Conservation (phyloP, 1,140 invertebrate species). For the Diachasmimorpha longicaudata region DNA sequence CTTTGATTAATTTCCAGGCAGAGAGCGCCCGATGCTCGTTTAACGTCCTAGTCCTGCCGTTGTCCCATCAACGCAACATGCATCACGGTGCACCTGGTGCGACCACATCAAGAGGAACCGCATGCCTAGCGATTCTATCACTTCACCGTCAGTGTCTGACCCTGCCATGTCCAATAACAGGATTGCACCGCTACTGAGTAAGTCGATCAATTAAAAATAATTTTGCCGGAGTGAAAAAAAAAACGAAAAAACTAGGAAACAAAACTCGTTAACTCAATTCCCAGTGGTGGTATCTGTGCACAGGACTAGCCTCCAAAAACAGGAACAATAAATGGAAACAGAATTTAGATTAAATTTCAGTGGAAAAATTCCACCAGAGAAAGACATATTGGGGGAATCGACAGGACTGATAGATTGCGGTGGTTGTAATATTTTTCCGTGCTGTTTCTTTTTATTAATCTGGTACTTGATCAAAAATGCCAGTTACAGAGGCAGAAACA, state of each 20-base stretch:
- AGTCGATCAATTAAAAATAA: constrained; percentile 25
- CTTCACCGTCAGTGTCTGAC: constrained; percentile 35
- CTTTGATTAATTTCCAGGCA: constrained; percentile 29
- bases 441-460: background rate
- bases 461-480: background rate
- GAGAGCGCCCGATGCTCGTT: constrained; percentile 39
- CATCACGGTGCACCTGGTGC: constrained; percentile 41
- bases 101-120: background rate
- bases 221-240: constrained; percentile 15
- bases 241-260: background rate
- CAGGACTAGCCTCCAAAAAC: background rate
- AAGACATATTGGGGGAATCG: constrained; percentile 16
- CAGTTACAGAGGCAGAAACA: constrained; percentile 13
- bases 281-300: background rate
- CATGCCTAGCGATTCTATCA: constrained; percentile 8
- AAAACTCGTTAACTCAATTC: background rate
- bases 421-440: background rate
- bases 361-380: background rate
- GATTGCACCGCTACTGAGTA: constrained; percentile 43
- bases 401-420: background rate
- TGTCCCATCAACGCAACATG: constrained; percentile 48
- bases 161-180: constrained; percentile 50
- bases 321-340: background rate
- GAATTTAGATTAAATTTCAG: background rate
- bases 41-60: constrained; percentile 43